Evolutionary conservation across 2,113 vertebrate genomes (phyloP).

Genomic region (Nansenia antarctica): DNA sequence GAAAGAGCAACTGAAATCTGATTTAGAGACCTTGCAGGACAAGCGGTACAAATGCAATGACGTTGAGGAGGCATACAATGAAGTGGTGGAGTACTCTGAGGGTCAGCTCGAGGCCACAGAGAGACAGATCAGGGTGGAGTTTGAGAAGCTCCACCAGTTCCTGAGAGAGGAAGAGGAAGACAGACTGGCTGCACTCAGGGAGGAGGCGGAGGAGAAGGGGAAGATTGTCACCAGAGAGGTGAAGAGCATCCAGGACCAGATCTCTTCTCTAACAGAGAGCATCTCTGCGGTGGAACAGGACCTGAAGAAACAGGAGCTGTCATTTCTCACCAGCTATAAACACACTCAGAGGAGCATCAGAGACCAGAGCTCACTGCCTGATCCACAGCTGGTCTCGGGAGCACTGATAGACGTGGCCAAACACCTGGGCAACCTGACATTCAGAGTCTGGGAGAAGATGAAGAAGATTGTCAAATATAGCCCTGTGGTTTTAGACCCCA

Average conservation of each 20-base stretch:
- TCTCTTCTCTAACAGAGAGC: slow-evolving; percentile 44
- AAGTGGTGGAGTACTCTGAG: too few species aligned
- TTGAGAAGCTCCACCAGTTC: slow-evolving; percentile 38
- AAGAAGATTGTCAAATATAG: slow-evolving; percentile 31
- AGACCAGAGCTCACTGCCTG: slow-evolving; percentile 26
- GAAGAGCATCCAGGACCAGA: slow-evolving; percentile 27
- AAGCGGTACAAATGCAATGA: neutral
- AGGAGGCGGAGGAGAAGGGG: slow-evolving; percentile 41
- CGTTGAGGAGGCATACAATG: too few species aligned
- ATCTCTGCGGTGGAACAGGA: slow-evolving; percentile 47
- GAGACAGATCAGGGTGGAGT: slow-evolving; percentile 43
- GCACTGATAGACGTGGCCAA: slow-evolving; percentile 45
- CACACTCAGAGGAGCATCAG: slow-evolving; percentile 33
- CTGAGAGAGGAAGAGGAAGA: slow-evolving; percentile 51
- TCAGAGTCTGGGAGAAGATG: slow-evolving; percentile 53
- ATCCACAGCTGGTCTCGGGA: slow-evolving; percentile 42
- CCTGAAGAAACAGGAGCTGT: slow-evolving; percentile 24
- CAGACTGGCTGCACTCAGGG: slow-evolving; percentile 48
- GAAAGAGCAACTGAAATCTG: slow-evolving; percentile 2
- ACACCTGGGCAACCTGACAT: slow-evolving; percentile 56
- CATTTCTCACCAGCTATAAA: slow-evolving; percentile 45
- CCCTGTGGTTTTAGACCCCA: slow-evolving; percentile 58
- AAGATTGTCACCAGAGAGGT: slow-evolving; percentile 23
- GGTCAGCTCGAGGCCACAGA: slow-evolving; percentile 46
- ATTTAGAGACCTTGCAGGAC: slow-evolving; percentile 3